Conservation (phyloP, 23 tunicate genomes). For the Corella eumyota region DNA sequence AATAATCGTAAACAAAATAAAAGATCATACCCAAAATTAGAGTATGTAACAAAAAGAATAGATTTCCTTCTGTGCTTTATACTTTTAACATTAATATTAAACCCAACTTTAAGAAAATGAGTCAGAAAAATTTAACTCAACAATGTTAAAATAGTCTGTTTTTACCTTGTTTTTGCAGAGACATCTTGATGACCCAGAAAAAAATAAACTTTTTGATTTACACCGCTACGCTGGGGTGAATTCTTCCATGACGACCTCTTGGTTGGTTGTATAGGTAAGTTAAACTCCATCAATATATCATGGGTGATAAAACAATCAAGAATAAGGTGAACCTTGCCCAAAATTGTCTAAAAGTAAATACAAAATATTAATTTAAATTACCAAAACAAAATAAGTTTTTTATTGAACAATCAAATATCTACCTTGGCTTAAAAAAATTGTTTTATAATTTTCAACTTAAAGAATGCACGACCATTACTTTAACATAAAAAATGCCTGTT, state of each 20-base stretch:
- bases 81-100: too few species aligned
- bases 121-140: too few species aligned
- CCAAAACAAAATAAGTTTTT: background rate
- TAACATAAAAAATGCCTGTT: background rate
- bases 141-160: too few species aligned
- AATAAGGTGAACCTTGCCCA: conserved; percentile 78
- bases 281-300: conserved; percentile 60
- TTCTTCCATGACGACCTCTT: conserved; percentile 30
- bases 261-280: conserved; percentile 28
- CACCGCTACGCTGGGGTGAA: conserved; percentile 2
- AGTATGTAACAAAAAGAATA: too few species aligned
- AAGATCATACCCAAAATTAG: too few species aligned
- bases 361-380: background rate
- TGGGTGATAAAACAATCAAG: conserved; percentile 58
- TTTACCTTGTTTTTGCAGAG: too few species aligned
- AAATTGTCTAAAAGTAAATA: conserved; percentile 32
- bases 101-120: too few species aligned
- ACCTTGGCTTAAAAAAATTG: background rate
- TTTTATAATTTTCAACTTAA: background rate
- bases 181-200: conserved; percentile 58
- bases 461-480: background rate
- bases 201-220: conserved; percentile 22
- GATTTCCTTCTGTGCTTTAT: too few species aligned
- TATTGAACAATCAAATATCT: background rate
- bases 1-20: too few species aligned